phyloP scores from a whole-genome alignment of 2,888 invertebrate genomes.

The Eupithecia tripunctaria region DNA sequence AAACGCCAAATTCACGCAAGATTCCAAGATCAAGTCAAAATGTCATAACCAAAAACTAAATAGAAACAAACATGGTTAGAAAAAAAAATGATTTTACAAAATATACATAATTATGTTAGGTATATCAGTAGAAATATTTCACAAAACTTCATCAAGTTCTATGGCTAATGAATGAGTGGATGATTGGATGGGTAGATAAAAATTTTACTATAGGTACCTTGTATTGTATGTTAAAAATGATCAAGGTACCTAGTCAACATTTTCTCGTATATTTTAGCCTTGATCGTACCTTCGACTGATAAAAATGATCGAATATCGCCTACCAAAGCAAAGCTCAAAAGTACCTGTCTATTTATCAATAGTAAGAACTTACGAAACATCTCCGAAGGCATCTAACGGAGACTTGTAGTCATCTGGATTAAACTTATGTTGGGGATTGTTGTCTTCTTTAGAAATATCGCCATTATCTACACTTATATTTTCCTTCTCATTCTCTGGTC shows the following conservation, averaged over 20 bases:
- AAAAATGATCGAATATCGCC: conserved; percentile 25
- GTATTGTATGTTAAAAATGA: too few relatives aligned
- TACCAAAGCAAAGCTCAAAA: conserved; percentile 22
- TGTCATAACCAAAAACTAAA: neutral
- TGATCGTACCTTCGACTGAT: neutral
- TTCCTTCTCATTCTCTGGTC: conserved; percentile 12
- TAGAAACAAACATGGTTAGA: neutral
- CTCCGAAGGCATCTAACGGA: conserved; percentile 69
- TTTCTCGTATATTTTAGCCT: neutral
- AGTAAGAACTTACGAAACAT: conserved; percentile 64
- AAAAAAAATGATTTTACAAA: neutral
- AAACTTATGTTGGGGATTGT: conserved; percentile 33
- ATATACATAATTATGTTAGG: too few relatives aligned
- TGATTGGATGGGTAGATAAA: neutral
- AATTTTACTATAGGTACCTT: neutral
- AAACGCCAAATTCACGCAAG: neutral
- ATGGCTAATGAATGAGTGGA: too few relatives aligned
- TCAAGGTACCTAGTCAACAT: too few relatives aligned
- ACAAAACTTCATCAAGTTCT: too few relatives aligned
- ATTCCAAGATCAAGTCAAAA: neutral
- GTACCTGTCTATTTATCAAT: neutral
- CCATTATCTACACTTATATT: conserved; percentile 45
- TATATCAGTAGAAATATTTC: neutral
- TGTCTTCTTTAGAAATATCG: conserved; percentile 33
- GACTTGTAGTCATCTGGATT: conserved; percentile 71